Conservation (phyloP, 1,140 invertebrate species). For the Gryllus bimaculatus region DNA sequence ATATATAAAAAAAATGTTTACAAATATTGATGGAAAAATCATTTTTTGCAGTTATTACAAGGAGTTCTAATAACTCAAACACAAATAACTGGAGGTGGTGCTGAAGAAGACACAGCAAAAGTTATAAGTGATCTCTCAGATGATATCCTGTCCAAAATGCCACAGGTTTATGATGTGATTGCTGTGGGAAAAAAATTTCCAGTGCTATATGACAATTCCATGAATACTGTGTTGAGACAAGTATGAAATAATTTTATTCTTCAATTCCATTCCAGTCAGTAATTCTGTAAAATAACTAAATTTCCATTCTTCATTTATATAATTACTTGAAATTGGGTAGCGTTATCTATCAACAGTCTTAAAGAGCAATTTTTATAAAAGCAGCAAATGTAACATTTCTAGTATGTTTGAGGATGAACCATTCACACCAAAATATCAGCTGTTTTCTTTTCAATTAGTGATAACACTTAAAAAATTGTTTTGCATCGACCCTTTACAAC, state of each 20-base stretch:
- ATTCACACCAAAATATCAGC: no score
- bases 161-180: constrained; percentile 54
- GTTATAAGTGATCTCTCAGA: constrained; percentile 57
- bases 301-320: no score
- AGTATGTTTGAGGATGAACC: no score
- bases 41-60: constrained; percentile 51
- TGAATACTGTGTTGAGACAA: constrained; percentile 83
- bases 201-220: constrained; percentile 79
- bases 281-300: background rate
- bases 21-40: background rate
- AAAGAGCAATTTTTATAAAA: no score
- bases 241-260: constrained; percentile 29
- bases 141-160: constrained; percentile 64
- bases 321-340: no score
- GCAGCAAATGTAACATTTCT: no score
- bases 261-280: background rate
- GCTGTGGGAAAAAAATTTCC: constrained; percentile 58
- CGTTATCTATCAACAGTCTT: no score
- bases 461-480: no score
- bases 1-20: no score
- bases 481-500: no score
- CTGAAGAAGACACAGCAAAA: constrained; percentile 49
- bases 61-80: constrained; percentile 67
- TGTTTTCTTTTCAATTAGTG: no score
- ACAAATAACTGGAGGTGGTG: constrained; percentile 42